Conservation (phyloP, 2,888 invertebrate species). For the Galerucella pusilla region DNA sequence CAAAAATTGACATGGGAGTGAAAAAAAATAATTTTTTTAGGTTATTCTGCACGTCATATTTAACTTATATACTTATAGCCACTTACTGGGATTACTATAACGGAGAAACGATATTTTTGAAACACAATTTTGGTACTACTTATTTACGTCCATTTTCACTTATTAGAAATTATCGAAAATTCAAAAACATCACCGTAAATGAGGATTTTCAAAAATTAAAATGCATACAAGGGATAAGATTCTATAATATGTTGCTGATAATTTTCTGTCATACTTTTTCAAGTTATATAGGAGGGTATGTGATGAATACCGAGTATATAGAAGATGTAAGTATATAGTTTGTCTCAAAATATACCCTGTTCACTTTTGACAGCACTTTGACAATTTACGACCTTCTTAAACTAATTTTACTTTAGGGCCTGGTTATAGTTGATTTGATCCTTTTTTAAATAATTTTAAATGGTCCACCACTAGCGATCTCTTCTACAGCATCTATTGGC, state of each 20-base stretch:
- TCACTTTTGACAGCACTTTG: no score
- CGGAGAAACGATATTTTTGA: background rate
- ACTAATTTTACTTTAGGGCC: no score
- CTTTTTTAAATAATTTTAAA: no score
- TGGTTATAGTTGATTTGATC: no score
- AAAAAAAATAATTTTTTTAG: constrained; percentile 26
- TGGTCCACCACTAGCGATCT: no score
- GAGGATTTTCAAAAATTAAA: constrained; percentile 47
- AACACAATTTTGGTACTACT: constrained; percentile 20
- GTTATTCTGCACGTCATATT: constrained; percentile 25
- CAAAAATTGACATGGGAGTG: no score
- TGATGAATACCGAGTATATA: constrained; percentile 44
- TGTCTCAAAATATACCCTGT: background rate
- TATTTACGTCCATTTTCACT: constrained; percentile 46
- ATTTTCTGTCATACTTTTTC: constrained; percentile 49
- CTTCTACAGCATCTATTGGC: no score
- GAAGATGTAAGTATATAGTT: constrained; percentile 42
- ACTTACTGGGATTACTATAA: constrained; percentile 36
- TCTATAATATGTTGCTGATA: constrained; percentile 49
- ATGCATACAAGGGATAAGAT: constrained; percentile 51
- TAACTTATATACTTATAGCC: constrained; percentile 29
- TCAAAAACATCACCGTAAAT: constrained; percentile 33
- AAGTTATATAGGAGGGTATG: constrained; percentile 47
- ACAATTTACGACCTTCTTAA: no score
- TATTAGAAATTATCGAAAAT: constrained; percentile 44